These are phyloP conservation scores for Kradibia gibbosae DNA, from an alignment of 1,140 invertebrate genomes.

Conservation along the genomic window DNA sequence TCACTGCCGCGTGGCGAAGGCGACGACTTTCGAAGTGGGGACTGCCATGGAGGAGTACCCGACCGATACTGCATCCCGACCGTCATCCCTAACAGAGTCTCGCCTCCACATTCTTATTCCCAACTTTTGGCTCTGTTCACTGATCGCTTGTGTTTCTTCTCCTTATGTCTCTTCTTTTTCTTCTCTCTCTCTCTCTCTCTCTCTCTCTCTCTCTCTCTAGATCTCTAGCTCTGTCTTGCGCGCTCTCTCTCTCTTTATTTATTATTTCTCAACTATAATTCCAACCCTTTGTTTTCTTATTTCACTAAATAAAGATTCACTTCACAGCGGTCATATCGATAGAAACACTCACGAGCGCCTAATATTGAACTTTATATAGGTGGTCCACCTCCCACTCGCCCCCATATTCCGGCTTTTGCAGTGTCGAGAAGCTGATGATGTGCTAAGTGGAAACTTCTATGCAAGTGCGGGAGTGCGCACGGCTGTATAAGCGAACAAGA, in stretches of 20 bases:
- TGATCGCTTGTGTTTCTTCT: neutral
- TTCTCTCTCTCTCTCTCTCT: neutral
- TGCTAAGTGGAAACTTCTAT: neutral
- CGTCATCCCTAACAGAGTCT: neutral
- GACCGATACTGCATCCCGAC: neutral
- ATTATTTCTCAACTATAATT: no score
- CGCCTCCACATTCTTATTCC: constrained; percentile 1
- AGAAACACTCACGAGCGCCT: neutral
- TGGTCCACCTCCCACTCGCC: neutral
- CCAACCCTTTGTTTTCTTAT: neutral
- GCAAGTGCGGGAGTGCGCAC: neutral
- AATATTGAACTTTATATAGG: neutral
- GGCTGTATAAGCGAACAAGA: neutral
- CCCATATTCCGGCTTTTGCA: neutral
- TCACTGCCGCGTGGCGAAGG: neutral
- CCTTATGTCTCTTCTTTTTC: neutral
- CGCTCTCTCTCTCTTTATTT: neutral
- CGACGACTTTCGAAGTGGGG: neutral
- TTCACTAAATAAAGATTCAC: constrained; percentile 24
- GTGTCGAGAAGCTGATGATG: neutral
- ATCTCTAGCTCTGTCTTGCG: no score
- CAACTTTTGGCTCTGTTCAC: neutral
- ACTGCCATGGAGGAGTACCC: neutral
- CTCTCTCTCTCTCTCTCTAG: neutral
- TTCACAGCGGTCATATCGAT: neutral